These are phyloP conservation scores for Tangara arthus DNA, from an alignment of 2,797 vertebrate genomes.

Conservation along the genomic window DNA sequence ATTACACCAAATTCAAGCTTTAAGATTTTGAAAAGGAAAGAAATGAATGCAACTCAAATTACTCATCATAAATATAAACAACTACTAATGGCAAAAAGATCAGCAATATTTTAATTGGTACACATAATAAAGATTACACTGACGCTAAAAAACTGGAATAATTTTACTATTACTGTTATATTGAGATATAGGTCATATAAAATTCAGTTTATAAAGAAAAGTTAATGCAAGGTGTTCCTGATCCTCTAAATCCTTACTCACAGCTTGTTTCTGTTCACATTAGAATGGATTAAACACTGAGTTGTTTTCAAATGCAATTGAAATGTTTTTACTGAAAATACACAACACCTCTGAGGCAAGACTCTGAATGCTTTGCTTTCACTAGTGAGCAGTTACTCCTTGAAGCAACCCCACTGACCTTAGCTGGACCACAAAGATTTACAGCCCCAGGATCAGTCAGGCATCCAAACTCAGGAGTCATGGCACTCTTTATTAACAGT, in stretches of 20 bases:
- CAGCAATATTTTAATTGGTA: constrained; percentile 58
- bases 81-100: constrained; percentile 67
- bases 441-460: not conserved
- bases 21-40: constrained; percentile 57
- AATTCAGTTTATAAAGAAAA: constrained; percentile 35
- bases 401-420: not conserved
- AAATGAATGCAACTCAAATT: constrained; percentile 63
- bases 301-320: not conserved
- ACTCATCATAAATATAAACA: constrained; percentile 59
- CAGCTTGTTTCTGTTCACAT: not conserved
- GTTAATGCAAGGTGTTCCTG: not conserved
- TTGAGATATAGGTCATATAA: constrained; percentile 22
- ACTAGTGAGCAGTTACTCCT: not conserved
- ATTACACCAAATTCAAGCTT: constrained; percentile 89
- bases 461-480: not conserved
- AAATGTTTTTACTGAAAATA: not conserved
- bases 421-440: not conserved
- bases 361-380: not conserved
- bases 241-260: not conserved
- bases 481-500: not conserved
- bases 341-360: not conserved
- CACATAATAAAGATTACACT: constrained; percentile 46
- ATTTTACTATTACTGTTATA: constrained; percentile 29
- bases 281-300: not conserved
- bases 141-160: constrained; percentile 29